These are phyloP conservation scores for Amphipoea lucens DNA, from an alignment of 2,888 invertebrate species.

Conservation along the genomic window DNA sequence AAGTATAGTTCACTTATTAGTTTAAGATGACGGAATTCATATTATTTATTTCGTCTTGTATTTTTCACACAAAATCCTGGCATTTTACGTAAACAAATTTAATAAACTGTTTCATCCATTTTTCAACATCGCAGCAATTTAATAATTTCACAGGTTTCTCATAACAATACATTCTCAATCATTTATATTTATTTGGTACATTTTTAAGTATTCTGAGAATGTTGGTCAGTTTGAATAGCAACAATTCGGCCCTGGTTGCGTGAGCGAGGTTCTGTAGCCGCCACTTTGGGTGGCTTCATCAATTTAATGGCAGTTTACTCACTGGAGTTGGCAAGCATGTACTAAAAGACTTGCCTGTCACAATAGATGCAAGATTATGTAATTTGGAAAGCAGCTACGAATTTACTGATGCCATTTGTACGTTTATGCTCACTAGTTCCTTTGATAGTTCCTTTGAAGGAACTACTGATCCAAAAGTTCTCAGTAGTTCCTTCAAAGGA, in stretches of 20 bases:
- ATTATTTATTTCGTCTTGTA: not conserved
- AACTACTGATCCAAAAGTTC: too few species aligned
- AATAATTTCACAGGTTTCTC: not conserved
- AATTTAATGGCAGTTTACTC: slow-evolving; percentile 4
- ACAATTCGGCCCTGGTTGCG: not conserved
- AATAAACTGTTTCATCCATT: not conserved
- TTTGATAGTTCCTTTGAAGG: too few species aligned
- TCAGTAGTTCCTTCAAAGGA: too few species aligned
- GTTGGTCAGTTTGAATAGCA: not conserved
- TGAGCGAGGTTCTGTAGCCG: not conserved
- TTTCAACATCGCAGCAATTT: not conserved
- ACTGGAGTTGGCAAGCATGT: not conserved
- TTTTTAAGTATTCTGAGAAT: not conserved
- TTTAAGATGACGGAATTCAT: not conserved
- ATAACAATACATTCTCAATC: not conserved
- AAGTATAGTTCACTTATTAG: not conserved
- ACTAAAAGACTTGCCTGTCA: not conserved
- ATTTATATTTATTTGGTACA: not conserved
- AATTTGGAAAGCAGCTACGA: not conserved
- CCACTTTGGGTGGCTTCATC: slow-evolving; percentile 5
- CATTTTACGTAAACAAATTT: not conserved
- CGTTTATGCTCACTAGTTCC: too few species aligned
- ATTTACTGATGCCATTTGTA: not conserved
- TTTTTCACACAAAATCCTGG: not conserved
- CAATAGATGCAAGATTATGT: not conserved